Evolutionary conservation across 92 coral and sea anemone genomes (phyloP).

Genomic region (Epizoanthus illoricatus): DNA sequence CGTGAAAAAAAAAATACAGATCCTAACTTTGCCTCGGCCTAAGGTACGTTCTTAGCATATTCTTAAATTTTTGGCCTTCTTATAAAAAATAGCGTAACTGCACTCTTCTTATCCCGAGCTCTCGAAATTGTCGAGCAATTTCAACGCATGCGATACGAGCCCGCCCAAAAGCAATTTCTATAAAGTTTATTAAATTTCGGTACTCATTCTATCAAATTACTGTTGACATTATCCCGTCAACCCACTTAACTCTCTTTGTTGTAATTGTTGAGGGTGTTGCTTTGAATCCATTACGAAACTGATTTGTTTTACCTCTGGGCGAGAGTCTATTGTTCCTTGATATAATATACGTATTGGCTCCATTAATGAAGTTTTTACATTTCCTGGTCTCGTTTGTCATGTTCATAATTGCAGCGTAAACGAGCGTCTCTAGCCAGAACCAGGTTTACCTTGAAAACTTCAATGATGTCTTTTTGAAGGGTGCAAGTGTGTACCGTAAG

Average conservation of each 20-base stretch:
- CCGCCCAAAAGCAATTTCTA: background rate
- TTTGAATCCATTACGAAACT: constrained; percentile 8
- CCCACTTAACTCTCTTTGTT: constrained; percentile 36
- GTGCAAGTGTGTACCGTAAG: too few species aligned
- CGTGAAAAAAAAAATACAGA: too few species aligned
- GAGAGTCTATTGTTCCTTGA: constrained; percentile 20
- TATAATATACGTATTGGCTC: background rate
- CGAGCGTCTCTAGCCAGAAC: background rate
- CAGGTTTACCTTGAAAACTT: background rate
- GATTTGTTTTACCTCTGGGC: constrained; percentile 20
- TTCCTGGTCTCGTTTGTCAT: too few species aligned
- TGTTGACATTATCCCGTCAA: constrained; percentile 32
- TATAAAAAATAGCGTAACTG: too few species aligned
- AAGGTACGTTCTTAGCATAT: too few species aligned
- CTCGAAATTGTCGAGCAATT: too few species aligned
- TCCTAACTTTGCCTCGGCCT: too few species aligned
- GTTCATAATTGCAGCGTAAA: too few species aligned
- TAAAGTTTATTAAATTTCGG: background rate
- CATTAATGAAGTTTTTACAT: background rate
- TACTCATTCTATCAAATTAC: background rate
- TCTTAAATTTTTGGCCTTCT: too few species aligned
- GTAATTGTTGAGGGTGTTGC: constrained; percentile 9
- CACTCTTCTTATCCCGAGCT: too few species aligned
- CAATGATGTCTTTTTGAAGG: background rate
- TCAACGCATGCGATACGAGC: too few species aligned